Conservation (phyloP, 37 sponge, comb jelly and placozoan genomes). For the Mnemiopsis leidyi region DNA sequence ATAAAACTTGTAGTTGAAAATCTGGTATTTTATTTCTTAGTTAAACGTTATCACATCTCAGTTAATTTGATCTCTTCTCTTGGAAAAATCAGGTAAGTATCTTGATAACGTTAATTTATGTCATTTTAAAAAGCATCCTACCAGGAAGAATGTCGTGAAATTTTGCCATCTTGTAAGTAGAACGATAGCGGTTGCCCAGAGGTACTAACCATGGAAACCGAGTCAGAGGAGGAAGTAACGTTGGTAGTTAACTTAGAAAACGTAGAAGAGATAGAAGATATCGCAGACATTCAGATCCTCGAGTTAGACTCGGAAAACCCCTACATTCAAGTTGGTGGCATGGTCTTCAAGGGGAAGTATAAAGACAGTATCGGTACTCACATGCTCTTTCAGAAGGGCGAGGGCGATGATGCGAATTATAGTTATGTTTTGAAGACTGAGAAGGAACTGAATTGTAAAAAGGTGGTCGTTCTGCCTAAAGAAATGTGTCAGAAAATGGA, state of each 20-base stretch:
- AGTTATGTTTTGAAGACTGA: neutral
- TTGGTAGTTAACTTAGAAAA: neutral
- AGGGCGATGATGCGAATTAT: neutral
- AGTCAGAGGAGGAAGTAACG: constrained; percentile 15
- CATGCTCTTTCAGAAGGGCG: neutral
- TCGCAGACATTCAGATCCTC: constrained; percentile 36
- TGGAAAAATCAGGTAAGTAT: too few species aligned
- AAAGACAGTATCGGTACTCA: constrained; percentile 30
- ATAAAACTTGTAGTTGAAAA: too few species aligned
- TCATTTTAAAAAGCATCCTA: too few species aligned
- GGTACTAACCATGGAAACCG: neutral
- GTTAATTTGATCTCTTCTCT: too few species aligned
- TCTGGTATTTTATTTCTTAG: too few species aligned
- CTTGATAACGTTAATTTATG: too few species aligned
- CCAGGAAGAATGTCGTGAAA: too few species aligned
- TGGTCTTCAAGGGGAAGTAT: constrained; percentile 3
- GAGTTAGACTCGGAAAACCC: constrained; percentile 22
- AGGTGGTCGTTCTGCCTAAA: constrained; percentile 4
- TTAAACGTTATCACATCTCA: too few species aligned
- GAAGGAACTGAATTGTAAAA: constrained; percentile 62
- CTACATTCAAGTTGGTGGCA: constrained; percentile 54
- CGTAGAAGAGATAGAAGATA: neutral
- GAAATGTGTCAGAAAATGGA: neutral
- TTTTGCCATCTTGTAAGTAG: too few species aligned
- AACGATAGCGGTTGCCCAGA: too few species aligned